phyloP scores from a whole-genome alignment of 2,888 invertebrate genomes.

The Sussaba pulchella region DNA sequence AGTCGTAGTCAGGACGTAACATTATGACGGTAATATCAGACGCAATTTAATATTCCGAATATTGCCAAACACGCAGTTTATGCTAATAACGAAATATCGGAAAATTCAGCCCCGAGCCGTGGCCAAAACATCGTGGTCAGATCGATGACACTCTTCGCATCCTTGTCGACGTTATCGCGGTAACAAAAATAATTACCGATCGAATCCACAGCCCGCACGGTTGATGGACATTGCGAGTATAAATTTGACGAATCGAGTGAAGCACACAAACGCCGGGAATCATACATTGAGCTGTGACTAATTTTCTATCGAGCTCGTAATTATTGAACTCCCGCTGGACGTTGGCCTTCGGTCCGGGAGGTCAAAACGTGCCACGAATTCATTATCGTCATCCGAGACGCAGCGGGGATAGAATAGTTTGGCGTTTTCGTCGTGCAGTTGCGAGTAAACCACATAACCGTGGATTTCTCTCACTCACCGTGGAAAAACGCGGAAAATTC shows the following conservation, averaged over 20 bases:
- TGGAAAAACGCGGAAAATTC: conserved; percentile 4
- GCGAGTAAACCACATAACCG: conserved; percentile 1
- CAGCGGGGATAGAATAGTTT: neutral
- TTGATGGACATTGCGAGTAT: conserved; percentile 26
- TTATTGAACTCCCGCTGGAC: conserved; percentile 71
- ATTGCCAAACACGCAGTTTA: no score
- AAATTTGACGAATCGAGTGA: neutral
- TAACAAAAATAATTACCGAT: conserved; percentile 48
- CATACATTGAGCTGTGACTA: conserved; percentile 69
- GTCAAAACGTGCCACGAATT: conserved; percentile 75
- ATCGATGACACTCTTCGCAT: conserved; percentile 38
- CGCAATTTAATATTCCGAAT: no score
- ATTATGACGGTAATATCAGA: no score
- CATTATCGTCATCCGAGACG: conserved; percentile 63
- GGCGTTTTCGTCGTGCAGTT: neutral
- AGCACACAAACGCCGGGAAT: neutral
- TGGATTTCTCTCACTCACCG: neutral
- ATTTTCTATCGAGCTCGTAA: conserved; percentile 80
- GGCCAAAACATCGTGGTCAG: neutral
- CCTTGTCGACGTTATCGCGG: conserved; percentile 8
- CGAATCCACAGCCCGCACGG: neutral
- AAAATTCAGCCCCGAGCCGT: no score
- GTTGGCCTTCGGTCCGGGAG: conserved; percentile 35
- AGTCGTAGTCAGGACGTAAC: no score
- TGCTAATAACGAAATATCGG: no score